Conservation (phyloP, 2,888 invertebrate genomes). For the Meteorus cinctellus region DNA sequence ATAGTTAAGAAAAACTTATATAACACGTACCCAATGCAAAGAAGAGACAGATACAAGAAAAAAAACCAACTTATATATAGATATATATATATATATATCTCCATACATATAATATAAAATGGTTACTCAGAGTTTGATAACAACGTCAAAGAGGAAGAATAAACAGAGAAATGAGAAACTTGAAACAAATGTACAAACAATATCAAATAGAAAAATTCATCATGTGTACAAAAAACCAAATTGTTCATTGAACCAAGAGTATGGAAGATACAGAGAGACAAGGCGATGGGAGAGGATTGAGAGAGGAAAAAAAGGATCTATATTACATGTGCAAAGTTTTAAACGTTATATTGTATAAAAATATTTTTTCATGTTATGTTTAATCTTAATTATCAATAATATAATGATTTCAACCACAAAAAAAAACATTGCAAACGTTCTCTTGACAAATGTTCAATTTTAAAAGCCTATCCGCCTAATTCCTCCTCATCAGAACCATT, state of each 20-base stretch:
- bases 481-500: neutral
- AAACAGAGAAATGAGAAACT: neutral
- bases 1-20: neutral
- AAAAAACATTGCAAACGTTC: neutral
- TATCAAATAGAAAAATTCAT: neutral
- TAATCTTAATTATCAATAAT: conserved; percentile 42
- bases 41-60: conserved; percentile 40
- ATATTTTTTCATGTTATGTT: conserved; percentile 56
- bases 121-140: neutral
- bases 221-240: conserved; percentile 24
- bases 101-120: conserved; percentile 42
- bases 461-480: no score
- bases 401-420: conserved; percentile 10
- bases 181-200: neutral
- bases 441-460: neutral
- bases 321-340: conserved; percentile 60
- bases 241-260: neutral
- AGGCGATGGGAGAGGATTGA: neutral
- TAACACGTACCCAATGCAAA: neutral
- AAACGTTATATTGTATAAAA: conserved; percentile 58
- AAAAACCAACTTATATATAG: conserved; percentile 34
- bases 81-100: conserved; percentile 33
- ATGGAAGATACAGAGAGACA: neutral
- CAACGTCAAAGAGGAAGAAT: neutral
- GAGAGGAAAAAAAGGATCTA: neutral